Conservation (phyloP, 1,140 invertebrate genomes). For the Oryctes rhinoceros region DNA sequence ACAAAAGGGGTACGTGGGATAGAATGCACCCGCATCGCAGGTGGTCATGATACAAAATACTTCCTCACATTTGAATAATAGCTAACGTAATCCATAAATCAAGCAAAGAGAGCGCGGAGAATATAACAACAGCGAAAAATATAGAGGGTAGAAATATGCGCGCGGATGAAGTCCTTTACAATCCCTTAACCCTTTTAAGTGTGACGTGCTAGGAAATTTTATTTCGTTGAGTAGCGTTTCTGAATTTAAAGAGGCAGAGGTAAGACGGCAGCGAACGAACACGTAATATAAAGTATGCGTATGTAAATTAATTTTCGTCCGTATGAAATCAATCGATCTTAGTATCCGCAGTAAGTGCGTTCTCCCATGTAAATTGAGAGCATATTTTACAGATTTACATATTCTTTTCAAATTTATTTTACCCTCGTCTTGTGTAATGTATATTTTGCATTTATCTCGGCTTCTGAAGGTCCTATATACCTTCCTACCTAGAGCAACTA, state of each 20-base stretch:
- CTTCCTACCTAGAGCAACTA: neutral
- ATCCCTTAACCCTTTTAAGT: conserved; percentile 43
- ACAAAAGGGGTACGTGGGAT: conserved; percentile 43
- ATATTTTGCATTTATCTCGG: neutral
- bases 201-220: conserved; percentile 1
- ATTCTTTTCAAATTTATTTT: conserved; percentile 25
- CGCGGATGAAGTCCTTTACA: conserved; percentile 17
- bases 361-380: conserved; percentile 36
- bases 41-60: conserved; percentile 46
- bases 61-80: conserved; percentile 46
- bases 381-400: conserved; percentile 5
- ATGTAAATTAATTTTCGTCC: conserved; percentile 18
- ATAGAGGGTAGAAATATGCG: conserved; percentile 18
- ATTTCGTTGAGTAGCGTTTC: neutral
- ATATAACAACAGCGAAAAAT: conserved; percentile 43
- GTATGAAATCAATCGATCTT: neutral
- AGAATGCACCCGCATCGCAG: conserved; percentile 44
- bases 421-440: neutral
- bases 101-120: conserved; percentile 42
- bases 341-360: neutral
- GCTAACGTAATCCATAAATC: conserved; percentile 46
- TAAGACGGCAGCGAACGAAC: neutral
- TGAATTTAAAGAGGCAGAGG: neutral
- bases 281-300: neutral
- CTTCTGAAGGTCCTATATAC: neutral